phyloP scores from a whole-genome alignment of 35 echinoderm and acorn worm genomes.

The Ophioderma brevispina region DNA sequence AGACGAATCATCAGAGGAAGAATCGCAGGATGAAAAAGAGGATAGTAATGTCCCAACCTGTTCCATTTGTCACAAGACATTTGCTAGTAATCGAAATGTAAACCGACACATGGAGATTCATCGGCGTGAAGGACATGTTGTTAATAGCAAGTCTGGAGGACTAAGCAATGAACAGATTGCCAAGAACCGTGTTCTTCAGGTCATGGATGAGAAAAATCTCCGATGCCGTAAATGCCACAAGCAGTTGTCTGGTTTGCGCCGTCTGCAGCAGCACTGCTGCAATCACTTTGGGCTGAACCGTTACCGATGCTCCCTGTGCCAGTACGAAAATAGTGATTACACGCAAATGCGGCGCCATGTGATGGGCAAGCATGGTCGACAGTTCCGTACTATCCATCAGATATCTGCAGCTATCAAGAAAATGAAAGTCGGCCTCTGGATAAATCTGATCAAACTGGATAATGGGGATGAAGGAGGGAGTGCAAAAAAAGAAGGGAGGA shows the following conservation, averaged over 20 bases:
- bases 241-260: conserved; percentile 69
- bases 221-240: conserved; percentile 86
- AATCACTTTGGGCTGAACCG: conserved; percentile 94
- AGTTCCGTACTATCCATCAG: conserved; percentile 89
- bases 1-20: background rate
- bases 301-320: conserved; percentile 82
- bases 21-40: background rate
- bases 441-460: conserved; percentile 55
- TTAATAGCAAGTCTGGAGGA: conserved; percentile 28
- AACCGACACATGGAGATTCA: conserved; percentile 89
- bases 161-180: conserved; percentile 69
- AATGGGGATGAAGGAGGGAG: background rate
- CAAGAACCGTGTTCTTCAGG: conserved; percentile 65
- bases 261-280: conserved; percentile 87
- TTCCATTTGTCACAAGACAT: conserved; percentile 81
- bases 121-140: conserved; percentile 27
- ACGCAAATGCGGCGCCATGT: conserved; percentile 94
- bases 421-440: conserved; percentile 94
- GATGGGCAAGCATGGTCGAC: conserved; percentile 90
- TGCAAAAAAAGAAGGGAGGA: background rate
- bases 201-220: conserved; percentile 92
- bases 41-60: conserved; percentile 56
- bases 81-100: conserved; percentile 86
- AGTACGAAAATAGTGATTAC: conserved; percentile 92
- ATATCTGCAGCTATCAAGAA: conserved; percentile 85